Evolutionary conservation across 2,888 invertebrate genomes (phyloP), one percentile per base, ranked within the genome.

Genomic region (Exephanes ischioxanthus): DNA sequence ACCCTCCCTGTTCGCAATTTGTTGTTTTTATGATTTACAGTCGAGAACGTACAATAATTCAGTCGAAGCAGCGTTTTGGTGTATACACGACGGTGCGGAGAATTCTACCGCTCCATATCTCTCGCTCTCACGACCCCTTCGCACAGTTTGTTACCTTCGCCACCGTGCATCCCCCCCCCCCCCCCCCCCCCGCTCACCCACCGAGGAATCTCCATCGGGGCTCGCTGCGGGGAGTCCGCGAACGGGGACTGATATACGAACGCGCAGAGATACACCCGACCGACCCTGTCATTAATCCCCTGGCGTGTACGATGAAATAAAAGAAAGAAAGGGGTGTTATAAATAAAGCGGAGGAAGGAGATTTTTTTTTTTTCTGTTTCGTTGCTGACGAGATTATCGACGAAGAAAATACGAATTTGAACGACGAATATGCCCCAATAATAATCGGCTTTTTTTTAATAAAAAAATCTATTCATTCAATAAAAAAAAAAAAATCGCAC

Each of bases 11-110:
- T 88, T 85, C 86, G 91, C 91, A 91, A 92, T 92, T 93, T 91
- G 92, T 92, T 92, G 91, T 92, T 93, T 92, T 91, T 92, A 91
- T 92, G 93, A 93, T 93, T 92, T 93, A 93, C 89, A 87, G 91
- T 88, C 88, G 85, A 76, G 87, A 87, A 85, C 85, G 90, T 87
- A 91, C 89, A 91, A 92, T 93, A 93, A 92, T 92, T 93, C 91
- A 92, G 91, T 89, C 88, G 88, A 53, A 75, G 80, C 83, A 61
- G 26, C 61, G 61, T 61, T 61, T 61, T 33, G 61, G 30, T 61
- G 77, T 89, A 86, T 82, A 87, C 88, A 89, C 89, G 83, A 85
- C 70, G 61, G 70, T 87, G 75, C 75, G 83, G 45, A 72, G 70
- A 45, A 73, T 76, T 66, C 67, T 33, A 81, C 83, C 53, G 37